A percentile compares a stretch with the other conserved stretches of the same genome.
Conservation (phyloP, 2,113 vertebrate species). For the Martes martes region DNA sequence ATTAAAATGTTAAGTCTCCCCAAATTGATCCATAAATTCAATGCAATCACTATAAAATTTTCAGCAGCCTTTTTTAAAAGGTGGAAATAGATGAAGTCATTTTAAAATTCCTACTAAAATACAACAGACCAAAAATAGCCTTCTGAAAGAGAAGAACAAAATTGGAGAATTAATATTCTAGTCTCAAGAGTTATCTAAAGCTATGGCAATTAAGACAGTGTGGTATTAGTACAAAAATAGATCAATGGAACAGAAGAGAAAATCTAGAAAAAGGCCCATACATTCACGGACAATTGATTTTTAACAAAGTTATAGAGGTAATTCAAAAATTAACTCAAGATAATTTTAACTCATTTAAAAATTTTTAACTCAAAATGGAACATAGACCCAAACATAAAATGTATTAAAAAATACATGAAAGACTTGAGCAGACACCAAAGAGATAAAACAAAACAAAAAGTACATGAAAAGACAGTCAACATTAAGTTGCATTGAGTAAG, state of each 20-base stretch:
- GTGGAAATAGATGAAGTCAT: neutral
- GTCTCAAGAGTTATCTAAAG: neutral
- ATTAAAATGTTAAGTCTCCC: neutral
- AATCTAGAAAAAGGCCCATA: neutral
- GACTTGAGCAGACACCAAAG: neutral
- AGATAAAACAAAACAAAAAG: neutral
- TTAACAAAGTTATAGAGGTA: neutral
- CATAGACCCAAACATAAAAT: neutral
- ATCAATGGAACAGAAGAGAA: neutral
- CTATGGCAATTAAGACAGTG: neutral
- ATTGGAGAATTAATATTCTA: neutral
- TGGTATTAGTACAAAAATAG: neutral
- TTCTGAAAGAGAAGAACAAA: neutral
- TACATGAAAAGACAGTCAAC: neutral
- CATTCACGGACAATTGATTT: neutral
- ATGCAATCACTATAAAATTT: neutral
- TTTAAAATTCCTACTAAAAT: slow-evolving; percentile 9
- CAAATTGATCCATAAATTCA: neutral
- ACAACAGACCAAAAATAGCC: neutral
- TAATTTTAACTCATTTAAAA: too few species aligned
- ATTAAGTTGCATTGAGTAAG: neutral
- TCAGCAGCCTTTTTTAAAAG: neutral
- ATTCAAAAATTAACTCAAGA: neutral
- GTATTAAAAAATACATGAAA: neutral
- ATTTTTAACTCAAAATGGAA: neutral